Evolutionary conservation across 2,888 invertebrate genomes (phyloP), one percentile per base, ranked within the genome.

Genomic region (Cataglyphis albicans): DNA sequence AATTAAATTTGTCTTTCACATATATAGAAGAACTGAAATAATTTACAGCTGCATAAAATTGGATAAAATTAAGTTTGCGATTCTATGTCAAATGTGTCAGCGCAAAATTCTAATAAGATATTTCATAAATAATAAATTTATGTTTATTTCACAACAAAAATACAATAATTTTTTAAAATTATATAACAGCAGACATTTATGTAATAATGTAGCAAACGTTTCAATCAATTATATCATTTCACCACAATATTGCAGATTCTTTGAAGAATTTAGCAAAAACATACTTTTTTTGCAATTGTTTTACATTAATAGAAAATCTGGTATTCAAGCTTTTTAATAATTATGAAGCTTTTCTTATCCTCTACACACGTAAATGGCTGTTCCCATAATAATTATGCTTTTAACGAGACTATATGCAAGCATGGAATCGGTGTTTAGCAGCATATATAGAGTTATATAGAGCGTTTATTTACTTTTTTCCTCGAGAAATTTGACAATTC

Each of bases 81-180:
- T 78, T 68, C 44, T 32, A 70, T 59, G 32, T 41, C 32, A 41
- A 57, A 10, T 32, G 25, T 59, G 18, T 32, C 44, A 18, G 12
- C 25, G 64, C 41, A 15, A 74, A 67, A 68, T 78, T 78, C 59
- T 78, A 78, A 76, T 78, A 78, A 44, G 35, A 35, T 68, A 35
- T 21, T 59, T 68, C 15, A 78, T 68, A 78, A 78, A 68, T 78
- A 68, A 78, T 35, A 78, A 18, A 68, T 68, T 68, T 29, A 18
- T 21, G 10, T 44, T 68, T 18, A 44, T 44, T 59, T 57, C 32
- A 57, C 21, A 78, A 1, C 18, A 44, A 59, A 70, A 48, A 12
- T 70, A 10, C 12, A 25, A n/a, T 44, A 59, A 35, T 48, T 78
- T 48, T 48, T 70, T 78, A 44, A 68, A 68, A 44, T 70, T 32